Percentiles rank a stretch among this genome's conserved stretches.
phyloP scores from a whole-genome alignment of 2,113 vertebrate species.

The Zosterops pallidus region DNA sequence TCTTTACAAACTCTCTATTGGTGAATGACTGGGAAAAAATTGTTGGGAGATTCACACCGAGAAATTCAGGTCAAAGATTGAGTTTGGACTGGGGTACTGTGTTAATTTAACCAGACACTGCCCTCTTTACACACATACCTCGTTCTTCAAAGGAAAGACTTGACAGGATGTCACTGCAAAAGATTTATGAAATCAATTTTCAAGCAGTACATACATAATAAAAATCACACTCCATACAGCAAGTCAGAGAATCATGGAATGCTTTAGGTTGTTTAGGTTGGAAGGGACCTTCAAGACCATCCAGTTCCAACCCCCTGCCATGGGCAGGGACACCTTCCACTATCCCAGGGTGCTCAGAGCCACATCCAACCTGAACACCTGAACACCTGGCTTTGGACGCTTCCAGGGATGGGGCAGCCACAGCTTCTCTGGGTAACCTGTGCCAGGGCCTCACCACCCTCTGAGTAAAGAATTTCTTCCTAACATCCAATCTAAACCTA shows the following conservation, averaged over 20 bases:
- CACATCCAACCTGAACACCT: neutral
- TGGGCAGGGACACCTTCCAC: neutral
- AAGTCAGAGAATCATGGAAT: neutral
- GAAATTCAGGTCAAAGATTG: neutral
- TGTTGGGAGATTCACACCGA: neutral
- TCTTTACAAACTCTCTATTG: neutral
- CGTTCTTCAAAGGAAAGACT: rapidly evolving
- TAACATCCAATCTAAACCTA: neutral
- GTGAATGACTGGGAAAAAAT: neutral
- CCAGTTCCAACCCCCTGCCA: neutral
- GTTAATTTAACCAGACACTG: neutral
- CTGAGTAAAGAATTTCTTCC: neutral
- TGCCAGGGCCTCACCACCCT: neutral
- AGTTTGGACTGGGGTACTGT: neutral
- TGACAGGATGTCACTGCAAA: neutral
- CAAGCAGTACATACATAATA: neutral
- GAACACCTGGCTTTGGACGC: rapidly evolving
- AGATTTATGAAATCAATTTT: neutral
- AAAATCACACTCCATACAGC: neutral
- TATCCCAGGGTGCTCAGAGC: rapidly evolving
- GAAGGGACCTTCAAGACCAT: neutral
- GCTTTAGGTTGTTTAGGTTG: neutral
- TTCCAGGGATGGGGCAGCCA: neutral
- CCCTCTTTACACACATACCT: neutral
- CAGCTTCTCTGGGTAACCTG: rapidly evolving